Evolutionary conservation across 35 echinoderm and acorn worm genomes (phyloP).

Genomic region (Apostichopus parvimensis): DNA sequence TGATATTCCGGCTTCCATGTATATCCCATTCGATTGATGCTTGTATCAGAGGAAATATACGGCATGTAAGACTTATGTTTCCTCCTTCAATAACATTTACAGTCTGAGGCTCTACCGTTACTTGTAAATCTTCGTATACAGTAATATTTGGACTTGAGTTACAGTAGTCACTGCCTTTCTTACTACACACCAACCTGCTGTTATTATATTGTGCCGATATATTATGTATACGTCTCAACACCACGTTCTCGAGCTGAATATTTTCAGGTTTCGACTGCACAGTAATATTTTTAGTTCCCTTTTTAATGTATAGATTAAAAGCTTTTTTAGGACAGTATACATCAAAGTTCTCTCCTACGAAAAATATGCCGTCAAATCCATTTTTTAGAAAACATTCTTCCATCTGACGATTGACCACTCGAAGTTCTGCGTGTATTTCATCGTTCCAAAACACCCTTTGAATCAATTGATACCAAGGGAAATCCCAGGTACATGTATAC

Average conservation of each 20-base stretch:
- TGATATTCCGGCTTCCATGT: not conserved
- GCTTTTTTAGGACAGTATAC: not conserved
- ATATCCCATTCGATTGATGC: not conserved
- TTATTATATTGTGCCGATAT: not conserved
- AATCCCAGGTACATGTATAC: not conserved
- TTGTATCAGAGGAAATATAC: not conserved
- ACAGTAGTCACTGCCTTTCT: not conserved
- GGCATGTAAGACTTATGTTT: not conserved
- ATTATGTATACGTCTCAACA: not conserved
- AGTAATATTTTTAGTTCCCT: not conserved
- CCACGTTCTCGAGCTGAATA: not conserved
- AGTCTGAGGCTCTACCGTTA: not conserved
- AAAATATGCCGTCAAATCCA: not conserved
- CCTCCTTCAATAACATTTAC: not conserved
- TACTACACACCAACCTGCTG: not conserved
- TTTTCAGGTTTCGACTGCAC: too few relatives aligned
- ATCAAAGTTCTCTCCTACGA: not conserved
- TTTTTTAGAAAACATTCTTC: not conserved
- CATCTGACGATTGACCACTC: not conserved
- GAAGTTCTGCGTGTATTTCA: not conserved
- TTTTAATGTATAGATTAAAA: not conserved
- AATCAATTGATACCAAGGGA: not conserved
- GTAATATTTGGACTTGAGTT: not conserved
- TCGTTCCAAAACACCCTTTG: not conserved
- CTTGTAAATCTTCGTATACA: slow-evolving; percentile 1